These are phyloP conservation scores for Thalassophryne amazonica DNA, from an alignment of 2,797 vertebrate genomes.

Conservation along the genomic window DNA sequence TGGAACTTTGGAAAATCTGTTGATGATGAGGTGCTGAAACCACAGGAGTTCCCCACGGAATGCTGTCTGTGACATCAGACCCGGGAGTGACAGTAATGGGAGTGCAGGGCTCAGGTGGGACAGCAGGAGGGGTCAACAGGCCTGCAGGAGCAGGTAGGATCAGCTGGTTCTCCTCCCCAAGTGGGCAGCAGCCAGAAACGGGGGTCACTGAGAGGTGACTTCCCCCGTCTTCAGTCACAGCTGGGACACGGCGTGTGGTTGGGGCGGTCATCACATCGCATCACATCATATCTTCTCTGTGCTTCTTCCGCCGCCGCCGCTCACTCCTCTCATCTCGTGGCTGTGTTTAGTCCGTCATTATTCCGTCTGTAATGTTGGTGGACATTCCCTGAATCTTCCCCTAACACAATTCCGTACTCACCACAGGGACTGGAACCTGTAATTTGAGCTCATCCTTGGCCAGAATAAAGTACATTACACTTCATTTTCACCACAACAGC, in stretches of 20 bases:
- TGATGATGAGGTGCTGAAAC: too few species aligned
- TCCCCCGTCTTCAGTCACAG: slow-evolving; percentile 44
- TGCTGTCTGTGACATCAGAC: background rate
- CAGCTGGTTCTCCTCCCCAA: slow-evolving; percentile 49
- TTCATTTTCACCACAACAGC: slow-evolving; percentile 54
- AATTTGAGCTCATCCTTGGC: slow-evolving; percentile 60
- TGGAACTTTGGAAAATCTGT: too few species aligned
- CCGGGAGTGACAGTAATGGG: slow-evolving; percentile 9
- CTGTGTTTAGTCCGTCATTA: slow-evolving; percentile 20
- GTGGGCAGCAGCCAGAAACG: slow-evolving; percentile 35
- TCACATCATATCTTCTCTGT: slow-evolving; percentile 34
- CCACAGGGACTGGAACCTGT: slow-evolving; percentile 54
- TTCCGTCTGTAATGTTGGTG: slow-evolving; percentile 42
- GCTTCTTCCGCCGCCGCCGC: slow-evolving; percentile 5
- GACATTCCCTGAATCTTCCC: slow-evolving; percentile 50
- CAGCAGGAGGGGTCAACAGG: slow-evolving; percentile 36
- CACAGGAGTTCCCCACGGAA: too few species aligned
- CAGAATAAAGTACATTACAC: slow-evolving; percentile 54
- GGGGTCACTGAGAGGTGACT: slow-evolving; percentile 64
- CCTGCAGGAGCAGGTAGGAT: slow-evolving; percentile 44
- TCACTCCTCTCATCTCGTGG: background rate
- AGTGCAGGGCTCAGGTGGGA: slow-evolving; percentile 47
- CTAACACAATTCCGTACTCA: slow-evolving; percentile 22
- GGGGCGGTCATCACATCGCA: slow-evolving; percentile 46
- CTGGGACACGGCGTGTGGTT: slow-evolving; percentile 47